A percentile compares a stretch with the other conserved stretches of the same genome.
These are phyloP conservation scores for Bolinopsis microptera DNA, from an alignment of 37 sponge, comb jelly and placozoan genomes.

Conservation along the genomic window DNA sequence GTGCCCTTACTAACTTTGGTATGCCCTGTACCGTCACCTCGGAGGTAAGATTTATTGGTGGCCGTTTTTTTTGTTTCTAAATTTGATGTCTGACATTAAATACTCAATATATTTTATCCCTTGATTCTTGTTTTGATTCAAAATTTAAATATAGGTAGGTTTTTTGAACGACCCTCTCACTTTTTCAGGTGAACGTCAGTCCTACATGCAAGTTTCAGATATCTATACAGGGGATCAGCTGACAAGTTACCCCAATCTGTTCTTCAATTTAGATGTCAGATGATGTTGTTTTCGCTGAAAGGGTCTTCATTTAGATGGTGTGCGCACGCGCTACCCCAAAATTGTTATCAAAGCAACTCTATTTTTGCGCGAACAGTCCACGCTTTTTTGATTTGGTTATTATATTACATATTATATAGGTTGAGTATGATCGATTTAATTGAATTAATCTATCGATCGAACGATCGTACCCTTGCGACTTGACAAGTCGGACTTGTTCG, in stretches of 20 bases:
- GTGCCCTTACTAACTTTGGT: slow-evolving; percentile 38
- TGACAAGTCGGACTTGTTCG: too few relatives aligned
- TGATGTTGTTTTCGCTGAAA: too few relatives aligned
- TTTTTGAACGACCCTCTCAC: not conserved
- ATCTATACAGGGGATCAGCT: not conserved
- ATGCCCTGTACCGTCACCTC: not conserved
- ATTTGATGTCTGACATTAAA: too few relatives aligned
- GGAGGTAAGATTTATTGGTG: not conserved
- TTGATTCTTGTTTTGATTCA: not conserved
- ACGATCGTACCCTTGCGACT: too few relatives aligned
- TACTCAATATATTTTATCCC: too few relatives aligned
- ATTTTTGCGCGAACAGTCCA: too few relatives aligned
- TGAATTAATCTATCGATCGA: too few relatives aligned
- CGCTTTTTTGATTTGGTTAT: too few relatives aligned
- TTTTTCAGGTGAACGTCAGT: slow-evolving; percentile 1
- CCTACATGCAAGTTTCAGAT: slow-evolving; percentile 25
- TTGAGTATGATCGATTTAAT: too few relatives aligned
- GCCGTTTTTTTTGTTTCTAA: not conserved
- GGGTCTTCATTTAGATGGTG: not conserved
- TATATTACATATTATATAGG: too few relatives aligned
- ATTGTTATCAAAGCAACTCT: too few relatives aligned
- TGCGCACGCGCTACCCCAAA: not conserved
- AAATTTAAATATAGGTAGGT: not conserved
- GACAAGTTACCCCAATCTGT: not conserved
- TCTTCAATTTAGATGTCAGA: too few relatives aligned